Conservation (phyloP, 1,140 invertebrate species). For the Gryon sp. region DNA sequence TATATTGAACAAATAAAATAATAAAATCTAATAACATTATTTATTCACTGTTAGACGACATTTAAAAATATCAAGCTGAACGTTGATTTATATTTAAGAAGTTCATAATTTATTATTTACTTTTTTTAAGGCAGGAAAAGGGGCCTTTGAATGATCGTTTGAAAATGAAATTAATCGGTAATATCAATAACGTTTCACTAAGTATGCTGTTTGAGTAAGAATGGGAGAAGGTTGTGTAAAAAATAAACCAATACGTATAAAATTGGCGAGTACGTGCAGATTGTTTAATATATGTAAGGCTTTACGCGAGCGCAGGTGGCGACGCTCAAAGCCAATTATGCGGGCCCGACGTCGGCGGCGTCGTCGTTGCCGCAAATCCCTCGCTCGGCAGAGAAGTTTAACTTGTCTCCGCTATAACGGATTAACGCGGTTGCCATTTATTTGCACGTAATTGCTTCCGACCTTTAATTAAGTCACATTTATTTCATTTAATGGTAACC, state of each 20-base stretch:
- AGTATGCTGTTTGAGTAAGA: too few species aligned
- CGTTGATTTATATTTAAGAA: too few species aligned
- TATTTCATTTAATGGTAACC: constrained; percentile 77
- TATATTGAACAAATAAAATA: too few species aligned
- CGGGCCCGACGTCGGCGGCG: constrained; percentile 71
- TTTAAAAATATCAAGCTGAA: too few species aligned
- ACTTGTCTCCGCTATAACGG: constrained; percentile 78
- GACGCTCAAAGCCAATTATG: constrained; percentile 79
- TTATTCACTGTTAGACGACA: too few species aligned
- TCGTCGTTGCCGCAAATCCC: constrained; percentile 74
- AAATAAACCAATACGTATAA: constrained; percentile 28
- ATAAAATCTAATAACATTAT: too few species aligned
- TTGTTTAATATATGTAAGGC: constrained; percentile 67
- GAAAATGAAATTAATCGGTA: too few species aligned
- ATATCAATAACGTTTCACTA: too few species aligned
- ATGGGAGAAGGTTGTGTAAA: not conserved
- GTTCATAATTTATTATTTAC: too few species aligned
- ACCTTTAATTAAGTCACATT: constrained; percentile 79
- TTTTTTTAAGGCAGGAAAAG: too few species aligned
- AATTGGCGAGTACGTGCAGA: constrained; percentile 40
- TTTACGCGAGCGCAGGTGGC: constrained; percentile 76
- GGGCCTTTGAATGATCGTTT: too few species aligned
- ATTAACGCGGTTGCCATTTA: constrained; percentile 77
- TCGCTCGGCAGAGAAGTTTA: constrained; percentile 73
- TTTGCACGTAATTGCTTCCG: constrained; percentile 75